Evolutionary conservation across 2,888 invertebrate species (phyloP).

Genomic region (Dyspetes luteomarginatus): DNA sequence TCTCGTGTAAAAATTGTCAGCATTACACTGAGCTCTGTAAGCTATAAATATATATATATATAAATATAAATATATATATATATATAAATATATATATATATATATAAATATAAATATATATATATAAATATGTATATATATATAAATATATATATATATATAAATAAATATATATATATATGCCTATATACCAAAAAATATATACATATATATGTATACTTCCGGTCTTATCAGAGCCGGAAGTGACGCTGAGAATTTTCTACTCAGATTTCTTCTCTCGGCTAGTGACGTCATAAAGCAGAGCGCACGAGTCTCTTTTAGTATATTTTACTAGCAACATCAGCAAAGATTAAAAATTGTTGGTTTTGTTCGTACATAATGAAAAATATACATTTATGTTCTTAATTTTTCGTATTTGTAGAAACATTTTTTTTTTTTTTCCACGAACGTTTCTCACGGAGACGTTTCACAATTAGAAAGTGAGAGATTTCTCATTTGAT

Average conservation of each 20-base stretch:
- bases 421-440: background rate
- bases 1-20: too few species aligned
- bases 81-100: too few species aligned
- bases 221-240: background rate
- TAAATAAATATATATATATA: too few species aligned
- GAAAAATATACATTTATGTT: conserved; percentile 33
- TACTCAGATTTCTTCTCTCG: background rate
- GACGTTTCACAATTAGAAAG: conserved; percentile 2
- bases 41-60: too few species aligned
- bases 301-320: background rate
- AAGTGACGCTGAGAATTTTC: background rate
- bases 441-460: background rate
- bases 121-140: too few species aligned
- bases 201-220: too few species aligned
- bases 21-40: too few species aligned
- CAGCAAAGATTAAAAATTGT: background rate
- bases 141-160: too few species aligned
- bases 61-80: too few species aligned
- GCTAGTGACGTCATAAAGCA: background rate
- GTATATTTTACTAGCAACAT: conserved; percentile 11
- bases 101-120: too few species aligned
- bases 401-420: conserved; percentile 29
- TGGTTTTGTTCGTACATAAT: conserved; percentile 36
- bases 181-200: too few species aligned
- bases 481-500: conserved; percentile 23